Conservation (phyloP, 2,888 invertebrate species). For the Electrophaes corylata region DNA sequence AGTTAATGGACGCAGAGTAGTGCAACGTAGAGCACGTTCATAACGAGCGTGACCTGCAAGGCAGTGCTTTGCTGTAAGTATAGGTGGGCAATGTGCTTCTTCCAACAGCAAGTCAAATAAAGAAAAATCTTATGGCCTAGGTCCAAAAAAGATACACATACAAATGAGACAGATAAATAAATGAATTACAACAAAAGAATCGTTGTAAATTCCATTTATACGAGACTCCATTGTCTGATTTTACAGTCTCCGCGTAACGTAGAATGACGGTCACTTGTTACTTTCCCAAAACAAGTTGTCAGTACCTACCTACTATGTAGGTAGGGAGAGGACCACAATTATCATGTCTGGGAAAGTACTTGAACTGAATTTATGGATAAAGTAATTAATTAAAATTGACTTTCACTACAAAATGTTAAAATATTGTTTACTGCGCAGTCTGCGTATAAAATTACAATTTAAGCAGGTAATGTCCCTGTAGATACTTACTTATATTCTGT, state of each 20-base stretch:
- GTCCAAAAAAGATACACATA: too few species aligned
- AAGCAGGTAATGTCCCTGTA: too few species aligned
- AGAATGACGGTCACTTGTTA: not conserved
- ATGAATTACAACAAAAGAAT: not conserved
- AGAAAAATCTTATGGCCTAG: too few species aligned
- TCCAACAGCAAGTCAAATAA: too few species aligned
- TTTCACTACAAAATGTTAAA: not conserved
- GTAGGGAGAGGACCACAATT: not conserved
- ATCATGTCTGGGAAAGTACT: not conserved
- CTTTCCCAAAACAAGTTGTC: not conserved
- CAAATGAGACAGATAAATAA: not conserved
- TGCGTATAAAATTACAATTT: not conserved
- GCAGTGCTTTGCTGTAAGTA: too few species aligned
- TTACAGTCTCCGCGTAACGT: not conserved
- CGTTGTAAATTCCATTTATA: not conserved
- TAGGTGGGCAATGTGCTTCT: too few species aligned
- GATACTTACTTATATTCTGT: not conserved
- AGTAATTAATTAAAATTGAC: too few species aligned
- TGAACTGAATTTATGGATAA: not conserved
- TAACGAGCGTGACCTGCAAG: too few species aligned
- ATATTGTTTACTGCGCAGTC: not conserved
- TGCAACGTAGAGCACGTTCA: too few species aligned
- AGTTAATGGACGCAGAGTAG: too few species aligned
- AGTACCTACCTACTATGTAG: not conserved
- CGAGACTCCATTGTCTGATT: not conserved